phyloP scores from a whole-genome alignment of 2,888 invertebrate genomes.

The Silvanus unidentatus region DNA sequence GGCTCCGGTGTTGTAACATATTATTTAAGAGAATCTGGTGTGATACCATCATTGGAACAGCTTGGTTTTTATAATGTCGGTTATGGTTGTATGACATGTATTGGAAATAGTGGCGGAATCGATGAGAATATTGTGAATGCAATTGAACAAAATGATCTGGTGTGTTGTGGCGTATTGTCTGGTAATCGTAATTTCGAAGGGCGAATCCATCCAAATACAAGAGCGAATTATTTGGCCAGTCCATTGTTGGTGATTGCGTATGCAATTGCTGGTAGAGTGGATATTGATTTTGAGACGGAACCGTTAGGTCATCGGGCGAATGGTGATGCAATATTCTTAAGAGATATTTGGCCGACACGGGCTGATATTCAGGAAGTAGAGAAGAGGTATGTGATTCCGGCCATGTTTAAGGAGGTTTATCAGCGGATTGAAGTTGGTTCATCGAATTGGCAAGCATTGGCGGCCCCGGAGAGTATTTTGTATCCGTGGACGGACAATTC shows the following conservation, averaged over 20 bases:
- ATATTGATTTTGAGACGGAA: constrained; percentile 89
- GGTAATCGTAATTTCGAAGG: constrained; percentile 99
- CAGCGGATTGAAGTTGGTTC: constrained; percentile 67
- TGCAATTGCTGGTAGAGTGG: constrained; percentile 90
- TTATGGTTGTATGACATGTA: constrained; percentile 99
- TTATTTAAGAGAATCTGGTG: constrained; percentile 74
- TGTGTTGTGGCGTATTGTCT: constrained; percentile 92
- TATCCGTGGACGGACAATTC: constrained; percentile 89
- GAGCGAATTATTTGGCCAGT: constrained; percentile 97
- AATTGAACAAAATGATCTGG: constrained; percentile 87
- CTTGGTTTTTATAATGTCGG: constrained; percentile 93
- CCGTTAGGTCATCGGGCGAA: constrained; percentile 62
- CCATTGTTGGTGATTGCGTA: constrained; percentile 96
- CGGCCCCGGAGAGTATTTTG: constrained; percentile 68
- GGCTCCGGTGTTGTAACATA: constrained; percentile 50
- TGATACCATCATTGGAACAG: constrained; percentile 76
- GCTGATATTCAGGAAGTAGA: constrained; percentile 87
- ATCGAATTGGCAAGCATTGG: constrained; percentile 73
- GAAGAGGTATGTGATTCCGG: constrained; percentile 82
- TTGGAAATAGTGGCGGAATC: constrained; percentile 95
- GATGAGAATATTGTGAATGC: constrained; percentile 87
- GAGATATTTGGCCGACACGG: constrained; percentile 94
- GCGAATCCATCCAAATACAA: constrained; percentile 91
- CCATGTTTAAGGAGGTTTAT: constrained; percentile 94
- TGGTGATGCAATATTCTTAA: constrained; percentile 73